These are phyloP conservation scores for Scrobipalpa atriplicella DNA, from an alignment of 2,888 invertebrate species.

Conservation along the genomic window DNA sequence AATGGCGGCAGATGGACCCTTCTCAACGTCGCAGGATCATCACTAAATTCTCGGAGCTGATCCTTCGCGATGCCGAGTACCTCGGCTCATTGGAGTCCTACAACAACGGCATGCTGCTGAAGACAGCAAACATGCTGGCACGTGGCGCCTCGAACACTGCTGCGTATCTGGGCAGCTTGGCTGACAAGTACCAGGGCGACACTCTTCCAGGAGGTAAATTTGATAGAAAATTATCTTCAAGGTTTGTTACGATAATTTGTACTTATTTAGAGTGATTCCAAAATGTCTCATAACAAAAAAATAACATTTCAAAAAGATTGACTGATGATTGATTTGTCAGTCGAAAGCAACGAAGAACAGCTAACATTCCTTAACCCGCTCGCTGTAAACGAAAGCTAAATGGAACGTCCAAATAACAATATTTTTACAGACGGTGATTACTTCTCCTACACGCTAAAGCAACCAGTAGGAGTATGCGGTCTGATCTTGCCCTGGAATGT, in stretches of 20 bases:
- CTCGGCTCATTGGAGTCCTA: conserved; percentile 94
- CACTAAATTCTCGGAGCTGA: conserved; percentile 90
- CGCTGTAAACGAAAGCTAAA: background rate
- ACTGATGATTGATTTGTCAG: too few species aligned
- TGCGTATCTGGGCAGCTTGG: conserved; percentile 95
- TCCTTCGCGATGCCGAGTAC: conserved; percentile 88
- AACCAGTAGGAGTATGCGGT: conserved; percentile 89
- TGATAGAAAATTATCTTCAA: background rate
- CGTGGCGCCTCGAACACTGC: conserved; percentile 94
- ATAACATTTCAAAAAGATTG: too few species aligned
- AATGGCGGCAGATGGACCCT: conserved; percentile 92
- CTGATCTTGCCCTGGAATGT: conserved; percentile 98
- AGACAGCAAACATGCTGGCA: conserved; percentile 81
- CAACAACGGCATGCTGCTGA: conserved; percentile 95
- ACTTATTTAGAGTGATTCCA: too few species aligned
- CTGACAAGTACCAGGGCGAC: conserved; percentile 92
- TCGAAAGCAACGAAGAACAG: too few species aligned
- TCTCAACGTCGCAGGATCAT: conserved; percentile 87
- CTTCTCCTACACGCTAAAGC: conserved; percentile 85
- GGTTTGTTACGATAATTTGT: too few species aligned
- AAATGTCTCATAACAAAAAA: too few species aligned
- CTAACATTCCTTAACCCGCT: too few species aligned
- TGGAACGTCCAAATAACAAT: background rate
- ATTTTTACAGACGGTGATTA: conserved; percentile 84
- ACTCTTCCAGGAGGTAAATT: conserved; percentile 86